These are phyloP conservation scores for Centruroides sculpturatus DNA, from an alignment of 1,140 invertebrate genomes.

Conservation along the genomic window DNA sequence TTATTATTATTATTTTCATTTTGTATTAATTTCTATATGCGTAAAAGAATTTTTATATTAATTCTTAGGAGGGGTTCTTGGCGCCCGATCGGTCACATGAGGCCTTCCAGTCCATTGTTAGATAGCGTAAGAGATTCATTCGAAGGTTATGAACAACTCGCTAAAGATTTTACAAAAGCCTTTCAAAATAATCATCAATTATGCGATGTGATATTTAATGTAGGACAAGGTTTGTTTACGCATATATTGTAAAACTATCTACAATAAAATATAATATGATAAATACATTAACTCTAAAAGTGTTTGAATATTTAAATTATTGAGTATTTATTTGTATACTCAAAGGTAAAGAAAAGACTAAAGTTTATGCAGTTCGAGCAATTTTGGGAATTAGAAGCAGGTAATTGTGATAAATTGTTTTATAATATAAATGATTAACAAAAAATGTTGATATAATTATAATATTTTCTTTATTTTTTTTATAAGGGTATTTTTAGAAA, in stretches of 20 bases:
- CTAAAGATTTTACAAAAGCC: conserved; percentile 77
- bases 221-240: conserved; percentile 61
- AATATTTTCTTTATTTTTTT: conserved; percentile 4
- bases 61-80: conserved; percentile 57
- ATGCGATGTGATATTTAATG: conserved; percentile 81
- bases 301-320: not conserved
- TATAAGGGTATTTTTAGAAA: conserved; percentile 65
- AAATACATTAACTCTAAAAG: not conserved
- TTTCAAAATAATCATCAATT: conserved; percentile 63
- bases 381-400: conserved; percentile 79
- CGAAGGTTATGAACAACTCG: conserved; percentile 83
- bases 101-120: conserved; percentile 76
- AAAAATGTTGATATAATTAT: not conserved
- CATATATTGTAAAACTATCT: not conserved
- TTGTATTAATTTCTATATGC: not conserved
- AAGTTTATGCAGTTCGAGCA: conserved; percentile 75
- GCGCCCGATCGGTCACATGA: conserved; percentile 84
- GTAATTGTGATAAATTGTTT: conserved; percentile 27
- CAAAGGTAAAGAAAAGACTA: conserved; percentile 46
- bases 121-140: conserved; percentile 78
- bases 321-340: not conserved
- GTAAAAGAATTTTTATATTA: not conserved
- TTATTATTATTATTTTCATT: too few relatives aligned
- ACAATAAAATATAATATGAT: not conserved
- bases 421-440: not conserved